Percentiles rank a stretch among this genome's conserved stretches.
These are phyloP conservation scores for Buceros bicornis DNA, from an alignment of 2,797 vertebrate genomes.

Conservation along the genomic window DNA sequence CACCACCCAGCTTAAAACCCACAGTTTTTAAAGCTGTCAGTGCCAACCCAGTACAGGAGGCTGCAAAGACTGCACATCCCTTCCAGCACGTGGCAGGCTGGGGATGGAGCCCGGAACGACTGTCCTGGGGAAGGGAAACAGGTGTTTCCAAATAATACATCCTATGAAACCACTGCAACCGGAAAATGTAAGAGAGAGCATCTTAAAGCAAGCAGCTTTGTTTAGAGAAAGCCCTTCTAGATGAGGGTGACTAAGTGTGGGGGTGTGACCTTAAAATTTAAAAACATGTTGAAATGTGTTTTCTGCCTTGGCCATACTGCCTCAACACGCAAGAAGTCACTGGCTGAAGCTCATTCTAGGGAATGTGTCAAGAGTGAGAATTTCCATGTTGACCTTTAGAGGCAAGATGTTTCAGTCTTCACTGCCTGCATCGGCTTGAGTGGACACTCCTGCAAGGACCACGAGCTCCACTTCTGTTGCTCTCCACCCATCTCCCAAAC, in stretches of 20 bases:
- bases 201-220: background rate
- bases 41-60: background rate
- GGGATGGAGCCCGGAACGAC: background rate
- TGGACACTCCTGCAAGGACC: background rate
- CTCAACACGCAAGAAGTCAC: background rate
- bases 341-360: background rate
- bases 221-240: background rate
- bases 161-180: background rate
- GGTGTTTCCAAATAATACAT: background rate
- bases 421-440: background rate
- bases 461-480: background rate
- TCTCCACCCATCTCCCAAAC: background rate
- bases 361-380: conserved; percentile 1
- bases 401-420: background rate
- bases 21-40: background rate
- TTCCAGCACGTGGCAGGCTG: background rate
- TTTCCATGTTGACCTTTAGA: conserved; percentile 29
- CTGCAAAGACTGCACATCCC: background rate
- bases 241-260: conserved; percentile 5
- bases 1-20: background rate
- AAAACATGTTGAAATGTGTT: background rate
- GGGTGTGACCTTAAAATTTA: conserved; percentile 13
- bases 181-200: background rate
- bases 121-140: background rate
- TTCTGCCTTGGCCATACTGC: background rate